Base-by-base conservation (phyloP, 2,113 vertebrate genomes). In the Bolborhynchus lineola region DNA sequence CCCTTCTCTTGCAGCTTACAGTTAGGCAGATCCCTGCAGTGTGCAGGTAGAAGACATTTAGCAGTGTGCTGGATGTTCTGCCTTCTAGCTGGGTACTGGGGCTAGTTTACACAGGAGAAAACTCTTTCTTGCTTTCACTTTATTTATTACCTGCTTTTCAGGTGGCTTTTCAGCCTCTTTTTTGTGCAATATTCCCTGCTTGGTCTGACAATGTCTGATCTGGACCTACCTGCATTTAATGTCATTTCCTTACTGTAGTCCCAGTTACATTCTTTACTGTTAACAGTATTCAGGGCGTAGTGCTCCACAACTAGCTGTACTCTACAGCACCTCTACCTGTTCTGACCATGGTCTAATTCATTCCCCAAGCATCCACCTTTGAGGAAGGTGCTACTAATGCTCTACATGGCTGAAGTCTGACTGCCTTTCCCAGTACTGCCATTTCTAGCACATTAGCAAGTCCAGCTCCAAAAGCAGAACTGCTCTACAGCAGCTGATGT, bases 331-430 rank as follows among this genome's bases (percentile, higher is more conserved):
- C 65, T 87, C 65, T 16, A 37, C 46, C 28, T n/a, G 11, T 33
- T 49, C 39, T 20, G 17, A 18, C 7, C 37, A 16, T 0, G 9
- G 16, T 42, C 33, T 1, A 2, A 13, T 2, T 21, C 8, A 1
- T 13, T 29, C 35, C 41, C 39, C 53, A 39, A 57, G 44, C 3
- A 75, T 42, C 9, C 26, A 6, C 42, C 52, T 81, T 47, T 31
- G 16, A 67, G 16, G 26, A 26, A 77, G 33, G 20, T 19, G 46
- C 39, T 46, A 10, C 23, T 17, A 1, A 46, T 5, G 29, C 18
- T 33, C 47, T 23, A 4, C 4, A 1, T 7, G 25, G 55, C 44
- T 42, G 12, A 50, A 62, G 26, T 13, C 31, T 19, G 17, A 10
- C 71, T 41, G 17, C 35, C 17, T 49, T 50, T 67, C 50, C 29